Conservation (phyloP, 2,113 vertebrate species). For the Pomatostomus ruficeps region DNA sequence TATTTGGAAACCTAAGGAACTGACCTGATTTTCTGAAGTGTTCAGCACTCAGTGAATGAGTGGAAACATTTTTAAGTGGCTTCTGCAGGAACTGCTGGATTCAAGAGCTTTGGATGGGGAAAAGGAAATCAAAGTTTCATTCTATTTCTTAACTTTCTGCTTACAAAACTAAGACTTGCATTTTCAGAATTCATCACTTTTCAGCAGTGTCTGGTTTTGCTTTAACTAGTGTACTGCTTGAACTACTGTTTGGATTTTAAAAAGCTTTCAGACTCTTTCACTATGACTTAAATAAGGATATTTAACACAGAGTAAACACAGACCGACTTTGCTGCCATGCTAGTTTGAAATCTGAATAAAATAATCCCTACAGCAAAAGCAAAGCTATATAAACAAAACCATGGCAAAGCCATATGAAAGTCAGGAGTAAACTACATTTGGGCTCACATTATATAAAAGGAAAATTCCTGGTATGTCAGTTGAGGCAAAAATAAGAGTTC, state of each 20-base stretch:
- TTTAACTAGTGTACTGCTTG: background rate
- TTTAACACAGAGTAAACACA: background rate
- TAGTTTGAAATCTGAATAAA: background rate
- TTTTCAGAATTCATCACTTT: background rate
- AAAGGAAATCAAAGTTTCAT: background rate
- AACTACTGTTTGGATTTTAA: background rate
- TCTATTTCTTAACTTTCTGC: background rate
- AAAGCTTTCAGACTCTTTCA: background rate
- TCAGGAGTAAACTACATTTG: background rate
- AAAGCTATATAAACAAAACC: background rate
- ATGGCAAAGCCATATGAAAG: background rate
- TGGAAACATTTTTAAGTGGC: conserved; percentile 6
- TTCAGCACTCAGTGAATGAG: conserved; percentile 1
- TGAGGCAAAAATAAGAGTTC: background rate
- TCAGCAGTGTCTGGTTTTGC: background rate
- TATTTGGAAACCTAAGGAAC: conserved; percentile 46
- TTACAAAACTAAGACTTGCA: background rate
- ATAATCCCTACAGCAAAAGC: background rate
- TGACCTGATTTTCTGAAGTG: conserved; percentile 48
- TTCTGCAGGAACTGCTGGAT: background rate
- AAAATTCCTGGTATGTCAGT: background rate
- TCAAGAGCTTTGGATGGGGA: background rate
- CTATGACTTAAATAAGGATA: background rate
- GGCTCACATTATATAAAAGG: background rate
- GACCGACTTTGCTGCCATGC: background rate